Base-by-base conservation (phyloP, 2,888 invertebrate genomes). In the Drepana falcataria region DNA sequence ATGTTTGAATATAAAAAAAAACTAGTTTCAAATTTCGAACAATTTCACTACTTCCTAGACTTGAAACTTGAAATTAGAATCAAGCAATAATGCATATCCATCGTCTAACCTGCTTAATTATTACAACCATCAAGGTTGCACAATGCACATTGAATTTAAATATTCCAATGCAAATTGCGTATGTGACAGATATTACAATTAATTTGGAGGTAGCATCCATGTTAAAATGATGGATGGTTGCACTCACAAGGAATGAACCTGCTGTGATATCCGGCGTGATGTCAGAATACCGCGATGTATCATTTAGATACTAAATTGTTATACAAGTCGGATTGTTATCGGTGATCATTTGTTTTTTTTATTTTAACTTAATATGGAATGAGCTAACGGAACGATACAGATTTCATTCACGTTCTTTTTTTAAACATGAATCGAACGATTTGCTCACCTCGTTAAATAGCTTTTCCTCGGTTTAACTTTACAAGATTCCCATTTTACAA, bases 221-320 rank as follows among this genome's bases (percentile, higher is more conserved):
- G 7, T 4, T n/a, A n/a, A 21, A 40, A 21, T 33, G 34, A 41
- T 34, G 51, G 41, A 5, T 33, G 33, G 41, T 37, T 3, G 4
- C 37, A 37, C 4, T 37, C 4, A 4, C 34, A 51, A 51, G 40
- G 21, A 40, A 40, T 44, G 33, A 6, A 34, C 21, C 41, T 40
- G 51, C 51, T 51, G 5, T 21, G 40, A 40, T 51, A 51, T 51
- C 51, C 51, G 41, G 51, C 21, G 41, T 41, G 41, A 41, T 40
- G 9, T 44, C 44, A 44, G 44, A n/a, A 44, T 44, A 44, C 9
- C 9, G 44, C 44, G 9, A 44, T 44, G 44, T 9, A 44, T 9
- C 9, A 44, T 44, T 44, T 44, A 44, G 44, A 44, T 44, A 44
- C 9, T 44, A 2, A 9, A 44, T 9, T 44, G 44, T 6, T 9